A percentile compares a stretch with the other conserved stretches of the same genome.
Evolutionary conservation across 2,797 vertebrate species (phyloP).

Genomic region (Sebastes cheni): DNA sequence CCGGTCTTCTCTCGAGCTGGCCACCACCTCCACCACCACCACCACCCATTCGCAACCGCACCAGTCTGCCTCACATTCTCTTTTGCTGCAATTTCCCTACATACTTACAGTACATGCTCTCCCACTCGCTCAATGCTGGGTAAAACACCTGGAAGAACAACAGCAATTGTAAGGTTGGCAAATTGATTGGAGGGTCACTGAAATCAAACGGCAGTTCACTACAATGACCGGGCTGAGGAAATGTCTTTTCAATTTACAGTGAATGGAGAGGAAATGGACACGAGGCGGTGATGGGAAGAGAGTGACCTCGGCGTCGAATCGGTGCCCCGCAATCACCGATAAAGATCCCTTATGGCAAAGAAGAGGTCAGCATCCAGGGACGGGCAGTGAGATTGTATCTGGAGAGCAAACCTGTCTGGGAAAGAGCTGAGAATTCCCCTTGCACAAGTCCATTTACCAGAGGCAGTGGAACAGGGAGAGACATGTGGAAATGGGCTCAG

Average conservation of each 20-base stretch:
- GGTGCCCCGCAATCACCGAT: conserved; percentile 49
- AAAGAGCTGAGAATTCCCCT: conserved; percentile 55
- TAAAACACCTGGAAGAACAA: conserved; percentile 18
- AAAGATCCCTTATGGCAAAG: conserved; percentile 57
- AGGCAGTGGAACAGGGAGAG: conserved; percentile 22
- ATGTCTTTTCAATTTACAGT: conserved; percentile 47
- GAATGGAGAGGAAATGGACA: conserved; percentile 26
- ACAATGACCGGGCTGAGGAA: conserved; percentile 28
- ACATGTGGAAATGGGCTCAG: conserved; percentile 21
- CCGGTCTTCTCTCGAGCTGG: conserved; percentile 33
- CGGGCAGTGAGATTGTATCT: conserved; percentile 61
- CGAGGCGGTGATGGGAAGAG: conserved; percentile 8
- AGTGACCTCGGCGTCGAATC: conserved; percentile 52
- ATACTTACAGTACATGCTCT: background rate
- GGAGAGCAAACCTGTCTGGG: conserved; percentile 53
- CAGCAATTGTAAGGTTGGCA: background rate
- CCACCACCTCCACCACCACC: conserved; percentile 13
- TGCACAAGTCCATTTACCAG: conserved; percentile 44
- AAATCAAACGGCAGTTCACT: background rate
- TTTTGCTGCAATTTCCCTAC: background rate
- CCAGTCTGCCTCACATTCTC: background rate
- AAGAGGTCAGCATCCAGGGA: conserved; percentile 44
- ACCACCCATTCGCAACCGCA: conserved; percentile 26
- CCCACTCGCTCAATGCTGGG: background rate
- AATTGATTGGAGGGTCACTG: conserved; percentile 16